phyloP scores from a whole-genome alignment of 2,113 vertebrate species.

The Equus quagga region DNA sequence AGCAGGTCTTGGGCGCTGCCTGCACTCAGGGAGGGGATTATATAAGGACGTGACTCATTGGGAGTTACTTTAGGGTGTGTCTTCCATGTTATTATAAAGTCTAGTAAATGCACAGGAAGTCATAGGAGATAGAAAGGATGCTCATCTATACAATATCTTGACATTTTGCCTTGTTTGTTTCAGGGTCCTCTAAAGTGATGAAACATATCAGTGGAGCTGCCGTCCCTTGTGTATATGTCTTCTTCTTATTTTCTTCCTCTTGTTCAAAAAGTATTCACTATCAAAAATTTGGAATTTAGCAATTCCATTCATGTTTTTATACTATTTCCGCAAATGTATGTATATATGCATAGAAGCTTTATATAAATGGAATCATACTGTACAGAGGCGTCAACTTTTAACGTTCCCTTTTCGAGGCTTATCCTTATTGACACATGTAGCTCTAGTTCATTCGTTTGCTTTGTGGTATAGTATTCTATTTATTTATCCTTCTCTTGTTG shows the following conservation, averaged over 20 bases:
- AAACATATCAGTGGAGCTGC: neutral
- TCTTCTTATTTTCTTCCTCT: neutral
- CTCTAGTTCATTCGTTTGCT: neutral
- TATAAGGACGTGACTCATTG: neutral
- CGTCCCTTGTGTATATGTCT: neutral
- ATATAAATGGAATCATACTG: neutral
- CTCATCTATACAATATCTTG: neutral
- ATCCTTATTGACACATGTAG: neutral
- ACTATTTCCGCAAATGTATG: neutral
- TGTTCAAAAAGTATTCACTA: neutral
- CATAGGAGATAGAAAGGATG: neutral
- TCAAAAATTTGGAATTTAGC: neutral
- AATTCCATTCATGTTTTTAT: neutral
- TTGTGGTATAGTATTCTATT: neutral
- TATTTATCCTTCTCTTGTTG: neutral
- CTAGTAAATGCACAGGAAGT: neutral
- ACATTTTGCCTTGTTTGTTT: neutral
- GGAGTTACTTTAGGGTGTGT: neutral
- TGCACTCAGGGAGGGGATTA: neutral
- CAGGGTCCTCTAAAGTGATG: neutral
- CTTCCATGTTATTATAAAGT: slow-evolving; percentile 16
- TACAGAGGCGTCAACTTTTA: neutral
- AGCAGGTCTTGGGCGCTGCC: neutral
- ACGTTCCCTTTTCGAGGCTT: neutral
- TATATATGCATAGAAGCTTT: neutral